These are phyloP conservation scores for Malurus leucopterus DNA, from an alignment of 2,797 vertebrate species.

Conservation along the genomic window DNA sequence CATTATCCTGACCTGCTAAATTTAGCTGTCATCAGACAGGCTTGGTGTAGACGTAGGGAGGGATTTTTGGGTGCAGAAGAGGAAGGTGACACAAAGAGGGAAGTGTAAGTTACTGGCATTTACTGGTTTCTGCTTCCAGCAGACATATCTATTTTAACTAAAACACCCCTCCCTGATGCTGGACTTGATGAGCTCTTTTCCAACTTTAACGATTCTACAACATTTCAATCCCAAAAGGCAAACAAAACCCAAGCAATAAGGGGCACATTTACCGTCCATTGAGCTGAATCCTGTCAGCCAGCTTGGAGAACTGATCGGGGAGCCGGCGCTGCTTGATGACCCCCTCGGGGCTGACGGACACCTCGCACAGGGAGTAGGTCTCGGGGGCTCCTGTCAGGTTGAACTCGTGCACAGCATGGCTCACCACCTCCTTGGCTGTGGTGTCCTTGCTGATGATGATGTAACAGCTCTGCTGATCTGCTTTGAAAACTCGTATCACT, in stretches of 20 bases:
- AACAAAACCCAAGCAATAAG: neutral
- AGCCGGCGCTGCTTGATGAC: conserved; percentile 93
- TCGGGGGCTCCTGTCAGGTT: conserved; percentile 81
- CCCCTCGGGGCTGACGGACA: conserved; percentile 91
- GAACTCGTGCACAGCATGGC: conserved; percentile 88
- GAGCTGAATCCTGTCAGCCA: conserved; percentile 95
- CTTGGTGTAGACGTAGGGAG: neutral
- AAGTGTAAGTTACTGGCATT: neutral
- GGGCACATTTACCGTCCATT: conserved; percentile 82
- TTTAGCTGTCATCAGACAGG: neutral
- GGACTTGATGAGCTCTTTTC: neutral
- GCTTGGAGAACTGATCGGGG: conserved; percentile 92
- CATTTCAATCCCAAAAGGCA: neutral
- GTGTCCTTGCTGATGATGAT: conserved; percentile 97
- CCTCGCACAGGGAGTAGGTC: conserved; percentile 91
- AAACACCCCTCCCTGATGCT: neutral
- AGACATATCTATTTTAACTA: neutral
- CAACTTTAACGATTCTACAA: fast-evolving
- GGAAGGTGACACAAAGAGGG: neutral
- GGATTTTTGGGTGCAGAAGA: neutral
- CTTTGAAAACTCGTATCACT: conserved; percentile 94
- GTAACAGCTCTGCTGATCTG: conserved; percentile 96
- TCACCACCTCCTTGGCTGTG: conserved; percentile 92
- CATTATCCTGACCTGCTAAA: neutral
- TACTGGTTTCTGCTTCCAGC: neutral